Evolutionary conservation across 2,797 vertebrate genomes (phyloP).

Genomic region (Gallirallus australis): DNA sequence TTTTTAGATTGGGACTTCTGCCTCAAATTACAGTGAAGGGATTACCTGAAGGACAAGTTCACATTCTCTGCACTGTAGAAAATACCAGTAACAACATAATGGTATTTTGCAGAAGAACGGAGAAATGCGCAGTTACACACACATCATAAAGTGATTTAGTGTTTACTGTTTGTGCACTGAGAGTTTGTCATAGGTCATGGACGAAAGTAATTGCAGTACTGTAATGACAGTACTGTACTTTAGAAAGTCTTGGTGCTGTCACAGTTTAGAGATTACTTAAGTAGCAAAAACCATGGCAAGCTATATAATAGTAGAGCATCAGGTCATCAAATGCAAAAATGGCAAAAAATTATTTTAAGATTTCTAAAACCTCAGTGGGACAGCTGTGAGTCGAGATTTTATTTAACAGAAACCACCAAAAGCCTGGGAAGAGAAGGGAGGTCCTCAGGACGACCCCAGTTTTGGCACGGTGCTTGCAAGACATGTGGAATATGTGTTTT

Average conservation of each 20-base stretch:
- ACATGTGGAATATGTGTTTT: not conserved
- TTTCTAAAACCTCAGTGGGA: not conserved
- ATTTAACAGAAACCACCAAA: constrained; percentile 33
- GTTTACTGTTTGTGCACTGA: not conserved
- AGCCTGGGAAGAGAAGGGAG: not conserved
- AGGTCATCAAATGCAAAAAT: constrained; percentile 24
- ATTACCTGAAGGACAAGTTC: not conserved
- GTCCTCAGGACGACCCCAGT: not conserved
- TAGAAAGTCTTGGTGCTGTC: not conserved
- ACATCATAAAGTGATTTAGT: not conserved
- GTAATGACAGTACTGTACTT: not conserved
- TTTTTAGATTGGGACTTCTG: not conserved
- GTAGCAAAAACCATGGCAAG: not conserved
- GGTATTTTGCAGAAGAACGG: not conserved
- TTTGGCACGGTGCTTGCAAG: not conserved
- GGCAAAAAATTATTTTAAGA: not conserved
- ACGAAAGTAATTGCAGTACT: not conserved
- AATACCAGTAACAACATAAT: not conserved
- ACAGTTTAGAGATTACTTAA: not conserved
- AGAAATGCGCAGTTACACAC: not conserved
- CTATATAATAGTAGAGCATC: not conserved
- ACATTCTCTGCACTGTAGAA: not conserved
- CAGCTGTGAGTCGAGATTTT: not conserved
- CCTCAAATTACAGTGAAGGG: not conserved
- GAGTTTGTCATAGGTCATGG: not conserved